A percentile compares a stretch with the other conserved stretches of the same genome.
These are phyloP conservation scores for Phymastichus coffea DNA, from an alignment of 1,140 invertebrate genomes.

Conservation along the genomic window DNA sequence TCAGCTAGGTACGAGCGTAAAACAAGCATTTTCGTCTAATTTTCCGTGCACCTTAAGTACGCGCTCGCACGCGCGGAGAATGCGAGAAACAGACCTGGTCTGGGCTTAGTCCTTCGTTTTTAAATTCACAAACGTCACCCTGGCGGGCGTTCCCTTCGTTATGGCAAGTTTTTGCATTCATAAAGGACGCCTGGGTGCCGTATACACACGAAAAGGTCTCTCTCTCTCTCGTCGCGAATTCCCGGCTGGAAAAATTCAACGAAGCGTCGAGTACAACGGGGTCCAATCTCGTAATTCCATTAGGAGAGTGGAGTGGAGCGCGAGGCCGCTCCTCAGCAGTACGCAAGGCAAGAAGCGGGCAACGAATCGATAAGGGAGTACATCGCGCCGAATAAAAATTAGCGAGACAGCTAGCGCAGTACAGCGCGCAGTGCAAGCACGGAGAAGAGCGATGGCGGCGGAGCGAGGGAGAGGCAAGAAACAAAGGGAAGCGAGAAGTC, in stretches of 20 bases:
- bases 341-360: too few relatives aligned
- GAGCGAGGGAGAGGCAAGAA: constrained; percentile 6
- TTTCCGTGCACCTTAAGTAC: too few relatives aligned
- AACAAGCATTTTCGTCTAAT: constrained; percentile 14
- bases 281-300: constrained; percentile 28
- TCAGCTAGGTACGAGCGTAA: too few relatives aligned
- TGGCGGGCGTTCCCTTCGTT: constrained; percentile 12
- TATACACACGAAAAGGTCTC: background rate
- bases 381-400: constrained; percentile 24
- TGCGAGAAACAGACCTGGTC: constrained; percentile 5
- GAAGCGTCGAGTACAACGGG: constrained; percentile 1
- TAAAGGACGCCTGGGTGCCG: background rate
- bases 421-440: background rate
- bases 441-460: background rate
- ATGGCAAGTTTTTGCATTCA: constrained; percentile 24
- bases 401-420: background rate
- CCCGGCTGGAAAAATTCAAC: constrained; percentile 25
- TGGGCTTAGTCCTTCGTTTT: background rate
- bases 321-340: constrained; percentile 7
- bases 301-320: constrained; percentile 7
- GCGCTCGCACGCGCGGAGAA: too few relatives aligned
- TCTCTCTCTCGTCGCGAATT: constrained; percentile 9
- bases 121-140: constrained; percentile 19
- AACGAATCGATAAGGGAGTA: constrained; percentile 16
- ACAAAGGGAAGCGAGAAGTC: constrained; percentile 20